Percentiles rank a stretch among this genome's conserved stretches.
phyloP scores from a whole-genome alignment of 2,888 invertebrate species.

The Acrocera orbiculus region DNA sequence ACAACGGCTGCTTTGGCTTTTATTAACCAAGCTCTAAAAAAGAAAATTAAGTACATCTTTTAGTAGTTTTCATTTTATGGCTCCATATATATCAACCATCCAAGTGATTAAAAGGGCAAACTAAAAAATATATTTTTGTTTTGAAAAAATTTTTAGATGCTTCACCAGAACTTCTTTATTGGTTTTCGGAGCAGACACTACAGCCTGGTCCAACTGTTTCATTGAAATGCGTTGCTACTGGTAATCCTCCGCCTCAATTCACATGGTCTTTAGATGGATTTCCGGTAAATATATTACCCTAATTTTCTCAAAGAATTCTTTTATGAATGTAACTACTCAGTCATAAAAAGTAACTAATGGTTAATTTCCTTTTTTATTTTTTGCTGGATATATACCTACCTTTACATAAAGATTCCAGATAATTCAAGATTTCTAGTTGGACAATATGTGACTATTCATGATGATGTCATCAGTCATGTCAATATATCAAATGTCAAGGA shows the following conservation, averaged over 20 bases:
- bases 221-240: constrained; percentile 84
- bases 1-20: too few species aligned
- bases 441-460: constrained; percentile 80
- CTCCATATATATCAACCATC: too few species aligned
- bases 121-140: too few species aligned
- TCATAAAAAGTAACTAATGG: constrained; percentile 11
- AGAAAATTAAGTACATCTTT: too few species aligned
- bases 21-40: too few species aligned
- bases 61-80: too few species aligned
- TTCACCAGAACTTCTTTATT: constrained; percentile 73
- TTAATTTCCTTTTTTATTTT: constrained; percentile 8
- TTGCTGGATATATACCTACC: not conserved
- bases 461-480: constrained; percentile 83
- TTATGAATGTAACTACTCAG: constrained; percentile 1
- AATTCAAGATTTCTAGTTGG: constrained; percentile 67
- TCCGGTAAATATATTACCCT: constrained; percentile 62
- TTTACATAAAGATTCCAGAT: constrained; percentile 31
- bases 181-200: constrained; percentile 82
- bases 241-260: constrained; percentile 84
- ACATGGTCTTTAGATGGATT: constrained; percentile 82
- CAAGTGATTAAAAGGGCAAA: too few species aligned
- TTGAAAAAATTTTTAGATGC: constrained; percentile 50
- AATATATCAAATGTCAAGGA: constrained; percentile 75
- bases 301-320: too few species aligned
- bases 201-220: constrained; percentile 84